Base-by-base conservation (phyloP, 2,113 vertebrate species). In the Chitala chitala region DNA sequence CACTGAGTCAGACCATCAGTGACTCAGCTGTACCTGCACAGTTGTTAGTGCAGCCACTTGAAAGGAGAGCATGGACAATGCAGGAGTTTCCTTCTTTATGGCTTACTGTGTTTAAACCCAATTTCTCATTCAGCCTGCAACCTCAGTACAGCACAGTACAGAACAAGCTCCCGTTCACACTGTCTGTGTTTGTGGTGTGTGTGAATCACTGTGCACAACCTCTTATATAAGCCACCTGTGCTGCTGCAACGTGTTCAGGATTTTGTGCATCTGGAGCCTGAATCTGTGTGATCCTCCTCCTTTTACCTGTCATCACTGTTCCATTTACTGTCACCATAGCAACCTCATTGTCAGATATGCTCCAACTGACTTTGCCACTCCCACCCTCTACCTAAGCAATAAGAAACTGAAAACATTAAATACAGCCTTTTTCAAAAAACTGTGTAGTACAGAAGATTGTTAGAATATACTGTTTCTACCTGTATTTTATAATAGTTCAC, bases 321-420 rank as follows among this genome's bases (percentile, higher is more conserved):
- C 85, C 87, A 78, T 88, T 90, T 24, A 88, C 82, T 54, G 85
- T 91, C 53, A 89, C 89, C 74, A 86, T 76, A 58, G 87, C 87
- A 81, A 92, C 87, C 1, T 83, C 78, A 55, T 88, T 86, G 71
- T 90, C 87, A 74, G 86, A 86, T 58, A 86, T 87, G 1, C 75
- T 78, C 87, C 87, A 89, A 12, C 83, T 87, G 71, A 91, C 84
- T 75, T 86, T 84, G 73, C 88, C 80, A 72, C 87, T 88, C 26
- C 89, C 85, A 22, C 86, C 84, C 20, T 83, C 82, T 4, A 88
- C 86, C 89, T 89, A 75, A n/a, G 31, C 24, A 80, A 50, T 69
- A 46, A 65, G 29, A 75, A 10, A 54, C 36, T 71, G 51, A 53
- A 40, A 48, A 22, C 55, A 59, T 26, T 48, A 20, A 17, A 50